These are phyloP conservation scores for Synodontis membranacea DNA, from an alignment of 2,113 vertebrate genomes.

Conservation along the genomic window DNA sequence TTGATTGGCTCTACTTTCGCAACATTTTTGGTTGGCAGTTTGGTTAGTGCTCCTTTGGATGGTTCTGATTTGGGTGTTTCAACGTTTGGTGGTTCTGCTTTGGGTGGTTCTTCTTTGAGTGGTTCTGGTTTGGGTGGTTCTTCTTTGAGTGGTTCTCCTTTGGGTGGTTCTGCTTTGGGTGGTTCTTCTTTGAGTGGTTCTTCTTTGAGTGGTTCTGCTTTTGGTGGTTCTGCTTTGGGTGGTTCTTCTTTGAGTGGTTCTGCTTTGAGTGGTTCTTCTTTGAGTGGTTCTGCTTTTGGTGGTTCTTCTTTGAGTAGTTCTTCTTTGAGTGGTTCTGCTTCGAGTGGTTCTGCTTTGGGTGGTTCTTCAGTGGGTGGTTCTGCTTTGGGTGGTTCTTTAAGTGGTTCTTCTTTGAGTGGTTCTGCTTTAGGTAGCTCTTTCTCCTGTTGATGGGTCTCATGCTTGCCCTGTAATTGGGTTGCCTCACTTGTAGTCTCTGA, in stretches of 20 bases:
- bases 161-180: constrained; percentile 7
- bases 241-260: constrained; percentile 5
- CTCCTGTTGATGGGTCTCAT: constrained; percentile 3
- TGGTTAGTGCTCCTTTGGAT: not conserved
- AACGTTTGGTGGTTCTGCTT: not conserved
- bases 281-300: not conserved
- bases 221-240: not conserved
- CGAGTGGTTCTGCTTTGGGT: not conserved
- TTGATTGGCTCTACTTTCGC: constrained; percentile 29
- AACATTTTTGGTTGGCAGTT: not conserved
- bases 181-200: not conserved
- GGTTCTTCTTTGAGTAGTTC: not conserved
- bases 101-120: not conserved
- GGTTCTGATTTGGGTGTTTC: not conserved
- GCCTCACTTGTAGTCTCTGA: constrained; percentile 10
- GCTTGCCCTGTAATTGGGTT: not conserved
- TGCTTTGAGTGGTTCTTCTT: not conserved
- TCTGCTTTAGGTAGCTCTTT: not conserved
- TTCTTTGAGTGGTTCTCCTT: not conserved
- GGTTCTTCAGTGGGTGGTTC: not conserved
- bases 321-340: not conserved
- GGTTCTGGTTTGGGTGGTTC: not conserved
- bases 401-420: not conserved
- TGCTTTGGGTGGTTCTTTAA: not conserved
- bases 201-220: not conserved